Conservation (phyloP, 2,888 invertebrate genomes). For the Pseudococcus longispinus region DNA sequence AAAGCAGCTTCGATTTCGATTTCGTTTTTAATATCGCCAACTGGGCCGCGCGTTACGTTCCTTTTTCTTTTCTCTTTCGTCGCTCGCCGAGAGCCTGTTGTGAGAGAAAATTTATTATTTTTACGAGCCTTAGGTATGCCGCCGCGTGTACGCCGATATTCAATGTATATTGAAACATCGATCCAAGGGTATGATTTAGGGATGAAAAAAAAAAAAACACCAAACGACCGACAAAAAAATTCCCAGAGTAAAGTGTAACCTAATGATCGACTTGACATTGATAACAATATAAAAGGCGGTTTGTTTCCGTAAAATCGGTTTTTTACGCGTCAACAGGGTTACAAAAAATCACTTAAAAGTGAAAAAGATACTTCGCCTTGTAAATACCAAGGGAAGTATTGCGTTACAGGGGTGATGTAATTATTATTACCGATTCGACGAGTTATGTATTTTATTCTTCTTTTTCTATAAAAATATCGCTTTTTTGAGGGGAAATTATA, state of each 20-base stretch:
- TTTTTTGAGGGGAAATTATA: constrained; percentile 29
- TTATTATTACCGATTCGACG: constrained; percentile 11
- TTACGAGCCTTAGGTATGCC: constrained; percentile 33
- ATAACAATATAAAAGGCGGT: constrained; percentile 52
- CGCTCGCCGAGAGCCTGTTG: not conserved
- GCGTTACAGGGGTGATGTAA: constrained; percentile 49
- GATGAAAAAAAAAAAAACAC: not conserved
- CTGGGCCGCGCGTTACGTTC: constrained; percentile 13
- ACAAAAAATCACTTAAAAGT: constrained; percentile 50
- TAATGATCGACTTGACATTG: constrained; percentile 51
- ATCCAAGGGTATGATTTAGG: constrained; percentile 22
- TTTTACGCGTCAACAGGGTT: constrained; percentile 53
- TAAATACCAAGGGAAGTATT: constrained; percentile 47
- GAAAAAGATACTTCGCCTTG: constrained; percentile 45
- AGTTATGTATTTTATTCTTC: not conserved
- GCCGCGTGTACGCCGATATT: not conserved
- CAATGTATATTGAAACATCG: not conserved
- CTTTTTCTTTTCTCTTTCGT: not conserved
- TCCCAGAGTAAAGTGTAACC: constrained; percentile 41
- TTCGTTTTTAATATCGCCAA: constrained; percentile 35
- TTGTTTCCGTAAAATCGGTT: constrained; percentile 53
- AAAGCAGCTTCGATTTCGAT: constrained; percentile 35
- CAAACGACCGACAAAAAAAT: not conserved
- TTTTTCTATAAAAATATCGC: constrained; percentile 8
- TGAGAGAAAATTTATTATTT: constrained; percentile 31